Conservation (phyloP, 2,888 invertebrate genomes). For the Ophion obscuratus region DNA sequence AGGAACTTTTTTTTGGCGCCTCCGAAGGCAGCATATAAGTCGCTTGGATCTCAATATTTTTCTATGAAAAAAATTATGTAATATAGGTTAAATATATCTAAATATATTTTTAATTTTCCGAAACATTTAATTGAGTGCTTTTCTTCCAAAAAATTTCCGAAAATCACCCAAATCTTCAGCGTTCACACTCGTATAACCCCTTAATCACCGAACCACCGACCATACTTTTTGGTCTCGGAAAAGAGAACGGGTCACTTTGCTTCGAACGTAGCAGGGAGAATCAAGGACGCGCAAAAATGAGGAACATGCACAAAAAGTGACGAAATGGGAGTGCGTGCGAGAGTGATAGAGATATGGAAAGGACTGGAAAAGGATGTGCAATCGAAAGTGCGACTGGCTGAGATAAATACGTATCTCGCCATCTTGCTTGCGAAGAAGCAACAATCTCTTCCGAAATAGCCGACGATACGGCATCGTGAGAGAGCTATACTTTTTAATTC, state of each 20-base stretch:
- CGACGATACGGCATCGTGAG: slow-evolving; percentile 33
- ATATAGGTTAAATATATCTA: no score
- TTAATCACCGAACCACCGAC: neutral
- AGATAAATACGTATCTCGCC: slow-evolving; percentile 23
- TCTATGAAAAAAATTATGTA: no score
- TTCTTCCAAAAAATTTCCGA: no score
- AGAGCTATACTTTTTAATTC: slow-evolving; percentile 56
- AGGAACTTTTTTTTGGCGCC: no score
- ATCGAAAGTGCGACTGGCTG: slow-evolving; percentile 59
- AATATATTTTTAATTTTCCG: no score
- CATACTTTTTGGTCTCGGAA: neutral
- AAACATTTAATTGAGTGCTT: no score
- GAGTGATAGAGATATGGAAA: neutral
- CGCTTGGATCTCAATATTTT: no score
- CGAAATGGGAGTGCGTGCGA: neutral
- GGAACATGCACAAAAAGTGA: neutral
- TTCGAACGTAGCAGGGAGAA: neutral
- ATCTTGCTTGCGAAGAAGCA: slow-evolving; percentile 13
- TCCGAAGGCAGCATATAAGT: no score
- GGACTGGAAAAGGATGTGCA: slow-evolving; percentile 36
- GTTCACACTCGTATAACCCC: no score
- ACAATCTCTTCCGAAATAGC: slow-evolving; percentile 60
- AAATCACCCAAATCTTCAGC: no score
- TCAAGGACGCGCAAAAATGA: slow-evolving; percentile 8
- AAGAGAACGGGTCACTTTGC: neutral